A percentile compares a stretch with the other conserved stretches of the same genome.
Conservation (phyloP, 2,113 vertebrate species). For the human region GRCh38 chr2:125854501-125855000, state of each 20-base stretch:
- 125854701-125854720: not conserved
- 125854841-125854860: not conserved
- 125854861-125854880: not conserved
- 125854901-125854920: not conserved
- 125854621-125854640: not conserved
- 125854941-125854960: rapidly evolving
- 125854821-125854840: not conserved
- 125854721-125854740: not conserved
- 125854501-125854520: not conserved
- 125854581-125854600: not conserved
- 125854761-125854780: not conserved
- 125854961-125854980: too few species aligned
- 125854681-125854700: not conserved
- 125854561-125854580: not conserved
- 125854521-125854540: not conserved
- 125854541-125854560: not conserved
- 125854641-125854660: not conserved
- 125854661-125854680: not conserved
- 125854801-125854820: not conserved
- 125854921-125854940: not conserved
- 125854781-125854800: not conserved
- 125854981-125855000: not conserved
- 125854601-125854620: not conserved
- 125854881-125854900: rapidly evolving
- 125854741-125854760: not conserved